Conservation (phyloP, 2,113 vertebrate species). For the Strigops habroptila region DNA sequence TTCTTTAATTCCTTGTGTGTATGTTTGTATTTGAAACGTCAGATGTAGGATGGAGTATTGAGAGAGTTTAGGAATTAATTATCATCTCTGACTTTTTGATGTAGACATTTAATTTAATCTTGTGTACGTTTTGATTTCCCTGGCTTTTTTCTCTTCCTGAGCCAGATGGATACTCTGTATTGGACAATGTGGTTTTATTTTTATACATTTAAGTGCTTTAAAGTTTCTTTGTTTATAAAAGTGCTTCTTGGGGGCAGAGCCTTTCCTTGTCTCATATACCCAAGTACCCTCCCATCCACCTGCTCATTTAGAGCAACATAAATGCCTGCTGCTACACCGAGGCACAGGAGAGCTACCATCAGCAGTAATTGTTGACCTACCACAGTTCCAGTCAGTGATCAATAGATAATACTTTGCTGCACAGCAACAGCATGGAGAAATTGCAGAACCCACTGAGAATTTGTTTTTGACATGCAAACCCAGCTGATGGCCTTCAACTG, state of each 20-base stretch:
- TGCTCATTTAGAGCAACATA: background rate
- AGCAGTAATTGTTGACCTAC: slow-evolving; percentile 36
- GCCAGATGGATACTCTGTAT: background rate
- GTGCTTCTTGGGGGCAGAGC: background rate
- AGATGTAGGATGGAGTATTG: background rate
- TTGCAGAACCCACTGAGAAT: slow-evolving; percentile 13
- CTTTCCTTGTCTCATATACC: background rate
- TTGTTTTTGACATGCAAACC: slow-evolving; percentile 10
- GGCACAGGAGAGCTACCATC: background rate
- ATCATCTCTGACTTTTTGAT: background rate
- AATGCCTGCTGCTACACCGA: background rate
- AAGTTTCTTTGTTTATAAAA: slow-evolving; percentile 6
- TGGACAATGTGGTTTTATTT: background rate
- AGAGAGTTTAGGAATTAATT: background rate
- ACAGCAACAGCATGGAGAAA: background rate
- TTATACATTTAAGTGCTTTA: background rate
- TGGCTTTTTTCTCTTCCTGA: background rate
- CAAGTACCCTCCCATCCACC: background rate
- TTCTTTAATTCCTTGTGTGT: background rate
- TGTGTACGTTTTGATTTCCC: background rate
- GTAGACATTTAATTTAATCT: background rate
- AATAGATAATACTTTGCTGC: slow-evolving; percentile 24
- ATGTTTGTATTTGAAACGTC: background rate
- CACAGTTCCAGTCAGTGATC: slow-evolving; percentile 35
- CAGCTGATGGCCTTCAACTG: slow-evolving; percentile 23